Evolutionary conservation across 2,797 vertebrate species (phyloP), one percentile per base, ranked within the genome.

Genomic region (Poecilia wingei): DNA sequence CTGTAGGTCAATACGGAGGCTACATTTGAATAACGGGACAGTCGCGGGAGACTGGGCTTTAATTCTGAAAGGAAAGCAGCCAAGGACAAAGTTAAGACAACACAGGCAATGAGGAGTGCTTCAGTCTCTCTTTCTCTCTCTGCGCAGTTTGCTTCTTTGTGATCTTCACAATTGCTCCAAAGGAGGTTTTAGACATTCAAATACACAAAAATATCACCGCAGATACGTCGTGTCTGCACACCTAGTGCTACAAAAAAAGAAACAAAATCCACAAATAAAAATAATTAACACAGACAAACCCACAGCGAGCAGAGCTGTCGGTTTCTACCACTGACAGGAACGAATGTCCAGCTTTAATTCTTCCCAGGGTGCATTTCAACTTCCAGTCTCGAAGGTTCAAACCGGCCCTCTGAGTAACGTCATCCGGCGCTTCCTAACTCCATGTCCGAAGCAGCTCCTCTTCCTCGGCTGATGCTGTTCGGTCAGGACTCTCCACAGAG

Each of bases 1-100:
- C 31, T 69, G 1, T 20, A 31, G n/a, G 64, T 69, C 76, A 75
- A 53, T 31, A 31, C 25, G 22, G 64, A 66, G 66, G 72, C 49
- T 77, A 33, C 8, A 10, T 71, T 80, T 83, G 69, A 82, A 57
- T 72, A 72, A 87, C 76, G 73, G 47, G 55, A 79, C 64, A 77
- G 72, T 73, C 59, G 59, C 13, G 78, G 73, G 81, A 83, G 39
- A 82, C 69, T 33, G 82, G 72, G 76, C 41, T 89, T 91, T 86
- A 84, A 81, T 41, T 74, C 72, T 78, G 41, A 87, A 88, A 87
- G 36, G 71, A 81, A 88, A 75, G 84, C 72, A 81, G 75, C 46
- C 71, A 77, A 75, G 78, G 49, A 80, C 28, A 57, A 85, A 47
- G 77, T 80, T 84, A 84, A 90, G 86, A 91, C 85, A 86, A 82